A percentile compares a stretch with the other conserved stretches of the same genome.
Evolutionary conservation across 2,797 vertebrate genomes (phyloP).

Genomic region (Cuniculus paca): DNA sequence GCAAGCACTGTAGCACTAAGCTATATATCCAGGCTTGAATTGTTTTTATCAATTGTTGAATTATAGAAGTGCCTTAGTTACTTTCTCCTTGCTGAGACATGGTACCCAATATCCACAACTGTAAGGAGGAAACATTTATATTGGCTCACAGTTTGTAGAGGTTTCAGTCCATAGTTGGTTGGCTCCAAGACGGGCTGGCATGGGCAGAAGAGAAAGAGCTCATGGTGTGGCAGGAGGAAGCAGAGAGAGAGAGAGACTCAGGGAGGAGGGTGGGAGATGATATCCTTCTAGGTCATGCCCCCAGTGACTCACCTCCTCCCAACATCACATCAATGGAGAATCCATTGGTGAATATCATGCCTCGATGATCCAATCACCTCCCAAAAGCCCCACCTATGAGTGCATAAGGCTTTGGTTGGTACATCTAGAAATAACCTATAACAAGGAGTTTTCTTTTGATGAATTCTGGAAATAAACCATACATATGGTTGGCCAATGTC

Average conservation of each 20-base stretch:
- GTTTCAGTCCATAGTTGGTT: background rate
- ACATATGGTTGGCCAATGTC: background rate
- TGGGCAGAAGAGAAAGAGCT: background rate
- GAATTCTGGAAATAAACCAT: background rate
- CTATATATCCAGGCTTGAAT: background rate
- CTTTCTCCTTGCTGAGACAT: background rate
- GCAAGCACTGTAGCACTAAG: background rate
- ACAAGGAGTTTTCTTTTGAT: background rate
- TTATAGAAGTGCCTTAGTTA: background rate
- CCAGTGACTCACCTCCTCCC: background rate
- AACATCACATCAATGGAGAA: background rate
- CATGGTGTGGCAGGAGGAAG: background rate
- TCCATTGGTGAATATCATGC: background rate
- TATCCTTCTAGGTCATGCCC: background rate
- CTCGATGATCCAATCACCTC: background rate
- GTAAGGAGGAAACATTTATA: background rate
- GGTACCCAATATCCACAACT: background rate
- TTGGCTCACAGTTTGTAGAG: background rate
- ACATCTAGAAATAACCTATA: background rate
- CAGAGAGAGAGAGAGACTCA: background rate
- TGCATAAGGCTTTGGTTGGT: background rate
- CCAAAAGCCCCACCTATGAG: background rate
- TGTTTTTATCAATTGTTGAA: conserved; percentile 17
- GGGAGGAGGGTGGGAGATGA: background rate
- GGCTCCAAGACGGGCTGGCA: background rate